Percentiles rank a stretch among this genome's conserved stretches.
These are phyloP conservation scores for Megalops atlanticus DNA, from an alignment of 2,113 vertebrate genomes.

Conservation along the genomic window DNA sequence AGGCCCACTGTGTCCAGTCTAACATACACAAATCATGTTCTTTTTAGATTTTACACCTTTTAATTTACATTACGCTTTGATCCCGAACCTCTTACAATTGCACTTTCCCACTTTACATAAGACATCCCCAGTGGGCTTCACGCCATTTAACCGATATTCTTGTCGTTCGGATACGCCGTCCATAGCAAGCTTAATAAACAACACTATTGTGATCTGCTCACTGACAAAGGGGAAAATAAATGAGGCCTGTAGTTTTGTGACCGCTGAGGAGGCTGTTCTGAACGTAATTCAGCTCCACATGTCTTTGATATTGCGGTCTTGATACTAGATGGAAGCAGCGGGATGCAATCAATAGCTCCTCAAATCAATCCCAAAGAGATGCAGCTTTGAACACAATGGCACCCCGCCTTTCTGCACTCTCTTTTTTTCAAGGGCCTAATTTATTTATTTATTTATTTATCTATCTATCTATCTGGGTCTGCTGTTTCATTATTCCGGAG, in stretches of 20 bases:
- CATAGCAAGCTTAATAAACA: not conserved
- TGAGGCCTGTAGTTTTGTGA: not conserved
- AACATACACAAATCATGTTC: not conserved
- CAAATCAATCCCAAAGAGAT: conserved; percentile 40
- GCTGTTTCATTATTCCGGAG: not conserved
- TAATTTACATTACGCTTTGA: not conserved
- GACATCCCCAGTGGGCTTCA: not conserved
- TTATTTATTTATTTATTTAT: not conserved
- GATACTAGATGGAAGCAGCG: conserved; percentile 57
- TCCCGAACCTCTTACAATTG: not conserved
- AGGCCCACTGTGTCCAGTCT: not conserved
- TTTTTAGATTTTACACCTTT: not conserved
- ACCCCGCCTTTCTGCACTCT: conserved; percentile 30
- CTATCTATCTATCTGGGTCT: not conserved
- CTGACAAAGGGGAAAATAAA: not conserved
- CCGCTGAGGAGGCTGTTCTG: not conserved
- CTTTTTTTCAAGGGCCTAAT: conserved; percentile 42
- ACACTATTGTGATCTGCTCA: too few species aligned
- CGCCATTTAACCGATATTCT: not conserved
- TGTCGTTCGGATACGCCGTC: not conserved
- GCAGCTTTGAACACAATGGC: conserved; percentile 29
- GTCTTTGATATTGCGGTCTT: conserved; percentile 45
- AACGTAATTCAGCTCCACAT: conserved; percentile 31
- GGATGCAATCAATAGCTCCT: conserved; percentile 63
- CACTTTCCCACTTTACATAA: not conserved